phyloP scores from a whole-genome alignment of 2,797 vertebrate species.

The Tapera naevia region DNA sequence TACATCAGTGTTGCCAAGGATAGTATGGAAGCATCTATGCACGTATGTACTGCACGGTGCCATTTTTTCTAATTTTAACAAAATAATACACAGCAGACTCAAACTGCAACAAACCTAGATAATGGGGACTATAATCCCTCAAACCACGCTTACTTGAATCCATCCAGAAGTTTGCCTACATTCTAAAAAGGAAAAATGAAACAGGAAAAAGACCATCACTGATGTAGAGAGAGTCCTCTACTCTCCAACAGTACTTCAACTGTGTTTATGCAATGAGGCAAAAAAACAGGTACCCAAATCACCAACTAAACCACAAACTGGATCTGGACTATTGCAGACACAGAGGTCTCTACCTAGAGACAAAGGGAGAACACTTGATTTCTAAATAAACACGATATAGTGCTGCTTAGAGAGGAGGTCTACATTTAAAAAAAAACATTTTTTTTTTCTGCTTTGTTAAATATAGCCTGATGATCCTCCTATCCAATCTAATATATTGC shows the following conservation, averaged over 20 bases:
- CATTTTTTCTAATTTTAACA: too few species aligned
- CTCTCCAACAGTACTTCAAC: too few species aligned
- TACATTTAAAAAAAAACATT: too few species aligned
- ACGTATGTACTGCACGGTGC: not conserved
- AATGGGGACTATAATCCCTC: not conserved
- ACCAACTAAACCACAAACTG: too few species aligned
- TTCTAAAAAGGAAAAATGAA: not conserved
- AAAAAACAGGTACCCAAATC: too few species aligned
- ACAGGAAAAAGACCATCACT: not conserved
- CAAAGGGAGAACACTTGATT: not conserved
- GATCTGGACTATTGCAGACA: not conserved
- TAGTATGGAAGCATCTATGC: accelerated
- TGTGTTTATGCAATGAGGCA: not conserved
- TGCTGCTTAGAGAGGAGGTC: not conserved
- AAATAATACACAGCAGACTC: not conserved
- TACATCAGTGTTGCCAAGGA: not conserved
- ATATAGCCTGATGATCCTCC: not conserved
- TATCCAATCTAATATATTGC: too few species aligned
- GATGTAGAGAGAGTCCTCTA: not conserved
- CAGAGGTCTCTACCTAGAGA: not conserved
- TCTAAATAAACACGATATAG: not conserved
- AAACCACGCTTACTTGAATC: not conserved
- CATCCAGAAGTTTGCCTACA: not conserved
- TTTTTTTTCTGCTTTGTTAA: too few species aligned
- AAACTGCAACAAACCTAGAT: not conserved